These are phyloP conservation scores for Aurelia aurita DNA, from an alignment of 30 jellyfish, hydroid and myxozoan species.

Conservation along the genomic window DNA sequence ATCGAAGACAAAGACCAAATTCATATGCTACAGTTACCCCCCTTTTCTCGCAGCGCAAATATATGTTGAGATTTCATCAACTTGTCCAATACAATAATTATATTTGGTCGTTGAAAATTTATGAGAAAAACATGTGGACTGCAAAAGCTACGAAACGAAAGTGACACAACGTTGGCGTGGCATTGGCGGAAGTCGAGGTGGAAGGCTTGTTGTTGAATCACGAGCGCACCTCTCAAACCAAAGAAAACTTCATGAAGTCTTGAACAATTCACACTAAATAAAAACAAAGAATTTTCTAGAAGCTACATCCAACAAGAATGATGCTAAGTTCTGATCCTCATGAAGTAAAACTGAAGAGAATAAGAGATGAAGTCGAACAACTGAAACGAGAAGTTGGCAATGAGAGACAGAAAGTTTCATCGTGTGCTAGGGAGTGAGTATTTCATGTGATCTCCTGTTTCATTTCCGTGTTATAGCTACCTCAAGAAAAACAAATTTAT, in stretches of 20 bases:
- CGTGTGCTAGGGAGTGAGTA: slow-evolving; percentile 40
- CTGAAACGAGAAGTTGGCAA: slow-evolving; percentile 37
- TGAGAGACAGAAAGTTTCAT: slow-evolving; percentile 23
- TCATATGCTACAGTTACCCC: too few species aligned
- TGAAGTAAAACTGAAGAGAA: slow-evolving; percentile 33
- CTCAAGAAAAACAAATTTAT: too few species aligned
- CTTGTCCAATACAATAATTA: too few species aligned
- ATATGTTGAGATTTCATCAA: too few species aligned
- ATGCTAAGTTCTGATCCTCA: slow-evolving; percentile 21
- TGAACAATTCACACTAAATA: not conserved
- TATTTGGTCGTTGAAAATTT: too few species aligned
- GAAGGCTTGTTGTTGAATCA: not conserved
- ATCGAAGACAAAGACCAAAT: too few species aligned
- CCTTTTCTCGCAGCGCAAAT: too few species aligned
- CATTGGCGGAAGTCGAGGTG: slow-evolving; percentile 7
- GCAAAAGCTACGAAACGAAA: too few species aligned
- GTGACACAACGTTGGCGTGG: not conserved
- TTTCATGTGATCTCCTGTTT: not conserved
- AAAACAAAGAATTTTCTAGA: not conserved
- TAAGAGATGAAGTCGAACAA: slow-evolving; percentile 35
- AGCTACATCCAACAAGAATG: not conserved
- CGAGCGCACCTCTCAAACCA: not conserved
- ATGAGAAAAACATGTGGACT: too few species aligned
- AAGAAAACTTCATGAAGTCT: not conserved
- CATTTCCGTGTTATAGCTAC: too few species aligned